Percentiles rank a stretch among this genome's conserved stretches.
These are phyloP conservation scores for Ciconia boyciana DNA, from an alignment of 2,113 vertebrate species.

Conservation along the genomic window DNA sequence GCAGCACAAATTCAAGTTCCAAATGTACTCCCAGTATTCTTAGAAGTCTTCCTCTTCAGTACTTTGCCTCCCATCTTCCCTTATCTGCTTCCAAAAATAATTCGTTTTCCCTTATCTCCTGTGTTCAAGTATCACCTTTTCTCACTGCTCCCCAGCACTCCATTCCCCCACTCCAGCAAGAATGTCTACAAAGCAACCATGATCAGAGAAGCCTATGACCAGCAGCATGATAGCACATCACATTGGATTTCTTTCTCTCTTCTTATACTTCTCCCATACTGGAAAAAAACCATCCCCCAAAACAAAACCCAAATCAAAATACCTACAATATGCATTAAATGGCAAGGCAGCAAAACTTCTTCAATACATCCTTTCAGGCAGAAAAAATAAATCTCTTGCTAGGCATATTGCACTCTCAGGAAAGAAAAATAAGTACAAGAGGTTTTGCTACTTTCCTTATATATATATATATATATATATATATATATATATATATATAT, in stretches of 20 bases:
- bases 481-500: neutral
- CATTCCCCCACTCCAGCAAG: neutral
- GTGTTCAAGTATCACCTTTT: neutral
- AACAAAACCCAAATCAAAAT: neutral
- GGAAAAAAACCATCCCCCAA: neutral
- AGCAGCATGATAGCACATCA: neutral
- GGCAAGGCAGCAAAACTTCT: neutral
- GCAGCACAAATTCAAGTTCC: neutral
- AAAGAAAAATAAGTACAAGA: neutral
- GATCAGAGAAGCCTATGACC: neutral
- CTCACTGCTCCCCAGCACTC: neutral
- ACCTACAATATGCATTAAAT: neutral
- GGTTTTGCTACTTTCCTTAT: neutral
- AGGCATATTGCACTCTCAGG: neutral
- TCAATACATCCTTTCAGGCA: neutral
- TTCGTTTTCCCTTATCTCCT: neutral
- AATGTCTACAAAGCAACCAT: neutral
- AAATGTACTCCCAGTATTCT: neutral
- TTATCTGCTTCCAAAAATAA: neutral
- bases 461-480: too few species aligned
- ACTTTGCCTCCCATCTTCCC: neutral
- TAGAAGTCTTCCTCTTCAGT: neutral
- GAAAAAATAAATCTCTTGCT: neutral
- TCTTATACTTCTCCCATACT: neutral
- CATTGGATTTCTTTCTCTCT: neutral